phyloP scores from a whole-genome alignment of 2,113 vertebrate genomes.

The Nicator chloris region DNA sequence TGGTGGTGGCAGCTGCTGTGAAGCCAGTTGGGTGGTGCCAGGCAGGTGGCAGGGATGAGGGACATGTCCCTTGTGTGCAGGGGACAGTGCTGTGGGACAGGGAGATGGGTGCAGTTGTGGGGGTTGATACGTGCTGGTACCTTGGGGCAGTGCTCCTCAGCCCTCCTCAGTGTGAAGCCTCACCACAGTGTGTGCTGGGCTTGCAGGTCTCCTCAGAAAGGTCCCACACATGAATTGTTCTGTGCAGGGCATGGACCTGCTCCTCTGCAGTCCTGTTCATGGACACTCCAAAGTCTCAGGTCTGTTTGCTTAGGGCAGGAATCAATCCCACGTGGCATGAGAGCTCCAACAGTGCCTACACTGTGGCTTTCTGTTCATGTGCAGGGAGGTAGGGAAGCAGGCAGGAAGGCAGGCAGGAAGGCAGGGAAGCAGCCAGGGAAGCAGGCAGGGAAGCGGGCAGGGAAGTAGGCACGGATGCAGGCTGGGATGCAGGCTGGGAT shows the following conservation, averaged over 20 bases:
- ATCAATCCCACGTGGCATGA: accelerated
- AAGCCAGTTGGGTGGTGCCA: accelerated
- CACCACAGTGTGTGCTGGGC: accelerated
- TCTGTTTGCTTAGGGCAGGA: neutral
- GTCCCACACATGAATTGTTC: accelerated
- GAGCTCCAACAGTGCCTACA: accelerated
- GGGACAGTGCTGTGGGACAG: accelerated
- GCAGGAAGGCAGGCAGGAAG: neutral
- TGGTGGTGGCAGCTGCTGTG: neutral
- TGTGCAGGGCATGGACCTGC: accelerated
- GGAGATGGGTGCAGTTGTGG: accelerated
- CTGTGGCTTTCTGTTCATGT: accelerated
- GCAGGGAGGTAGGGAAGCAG: neutral
- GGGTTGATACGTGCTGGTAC: accelerated
- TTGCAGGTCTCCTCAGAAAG: neutral
- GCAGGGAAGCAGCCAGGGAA: accelerated
- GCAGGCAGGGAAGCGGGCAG: neutral
- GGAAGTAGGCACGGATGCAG: too few species aligned
- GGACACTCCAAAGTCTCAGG: accelerated
- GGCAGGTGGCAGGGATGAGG: neutral
- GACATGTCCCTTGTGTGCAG: neutral
- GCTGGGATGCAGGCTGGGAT: too few species aligned
- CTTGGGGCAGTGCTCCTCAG: too few species aligned
- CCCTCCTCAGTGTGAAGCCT: neutral
- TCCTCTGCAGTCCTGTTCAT: accelerated